A percentile compares a stretch with the other conserved stretches of the same genome.
These are phyloP conservation scores for Albula glossodonta DNA, from an alignment of 2,113 vertebrate species.

Conservation along the genomic window DNA sequence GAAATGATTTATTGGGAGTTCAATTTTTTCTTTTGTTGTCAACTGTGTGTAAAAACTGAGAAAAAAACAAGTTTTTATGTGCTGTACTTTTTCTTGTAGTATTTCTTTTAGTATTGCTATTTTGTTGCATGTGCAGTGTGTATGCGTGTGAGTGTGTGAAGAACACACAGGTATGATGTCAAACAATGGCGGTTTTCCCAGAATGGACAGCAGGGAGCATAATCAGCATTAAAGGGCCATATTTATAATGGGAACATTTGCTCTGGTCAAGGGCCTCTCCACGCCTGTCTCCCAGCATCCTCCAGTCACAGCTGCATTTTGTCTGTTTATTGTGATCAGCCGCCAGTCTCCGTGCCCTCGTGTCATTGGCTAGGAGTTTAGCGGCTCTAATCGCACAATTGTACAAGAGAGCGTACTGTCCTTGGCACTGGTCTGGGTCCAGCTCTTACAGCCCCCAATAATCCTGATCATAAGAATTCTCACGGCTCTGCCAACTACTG, in stretches of 20 bases:
- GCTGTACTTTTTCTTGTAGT: too few species aligned
- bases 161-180: too few species aligned
- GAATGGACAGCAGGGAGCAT: background rate
- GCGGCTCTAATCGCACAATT: background rate
- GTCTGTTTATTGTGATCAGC: background rate
- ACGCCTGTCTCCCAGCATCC: background rate
- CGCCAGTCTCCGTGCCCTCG: background rate
- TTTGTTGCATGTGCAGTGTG: background rate
- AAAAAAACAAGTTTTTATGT: too few species aligned
- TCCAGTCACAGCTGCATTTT: background rate
- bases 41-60: too few species aligned
- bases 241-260: background rate
- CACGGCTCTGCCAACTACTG: background rate
- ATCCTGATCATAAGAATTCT: slow-evolving; percentile 18
- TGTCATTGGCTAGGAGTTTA: background rate
- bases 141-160: background rate
- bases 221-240: background rate
- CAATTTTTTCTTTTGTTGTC: too few species aligned
- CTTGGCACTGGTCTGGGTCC: background rate
- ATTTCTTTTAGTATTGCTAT: too few species aligned
- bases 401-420: background rate
- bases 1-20: too few species aligned
- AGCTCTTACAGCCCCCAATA: background rate
- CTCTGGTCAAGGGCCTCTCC: background rate
- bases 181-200: too few species aligned